Base-by-base conservation (phyloP, 2,888 invertebrate genomes). In the Athalia cordata region DNA sequence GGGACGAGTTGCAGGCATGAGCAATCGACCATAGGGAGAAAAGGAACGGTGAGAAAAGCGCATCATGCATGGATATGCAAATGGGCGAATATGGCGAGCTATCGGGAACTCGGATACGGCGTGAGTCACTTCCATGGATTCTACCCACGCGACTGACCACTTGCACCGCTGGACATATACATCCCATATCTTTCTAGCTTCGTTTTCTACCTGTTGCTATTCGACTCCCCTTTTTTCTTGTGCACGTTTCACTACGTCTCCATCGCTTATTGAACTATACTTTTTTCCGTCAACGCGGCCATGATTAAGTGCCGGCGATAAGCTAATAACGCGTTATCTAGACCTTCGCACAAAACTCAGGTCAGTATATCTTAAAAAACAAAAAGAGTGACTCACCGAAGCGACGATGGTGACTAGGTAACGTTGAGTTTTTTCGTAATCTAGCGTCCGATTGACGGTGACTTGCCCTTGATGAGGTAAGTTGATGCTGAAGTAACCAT, bases 401-500 rank as follows among this genome's bases (percentile, higher is more conserved):
- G 97, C 97, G 83, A 96, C 93, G 89, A 97, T 93, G 84, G 96
- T 97, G 90, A 97, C 94, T 90, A 96, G 95, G 91, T 96, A 97
- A 88, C 95, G 93, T 91, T 96, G 95, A 76, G 95, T 96, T 89
- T 94, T 95, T 91, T 98, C 97, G 90, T 95, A 98, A 91, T 97
- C 97, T 89, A 97, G 91, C 70, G 94, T 96, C 86, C 95, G 94
- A 87, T 96, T 96, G 78, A 97, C 95, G 29, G 96, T 96, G 83
- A 98, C 95, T 89, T 95, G 95, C 80, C 97, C 97, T 90, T 96
- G 96, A 91, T 97, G 97, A 11, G 97, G 97, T 84, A 95, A 92
- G 81, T 96, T 95, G 90, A 97, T 97, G 81, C 95, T 93, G 91
- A 97, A 97, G 88, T 93, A 95, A 62, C 95, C 95, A 88, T 93